Evolutionary conservation across 2,888 invertebrate genomes (phyloP), one percentile per base, ranked within the genome.

Genomic region (Coremacera marginata): DNA sequence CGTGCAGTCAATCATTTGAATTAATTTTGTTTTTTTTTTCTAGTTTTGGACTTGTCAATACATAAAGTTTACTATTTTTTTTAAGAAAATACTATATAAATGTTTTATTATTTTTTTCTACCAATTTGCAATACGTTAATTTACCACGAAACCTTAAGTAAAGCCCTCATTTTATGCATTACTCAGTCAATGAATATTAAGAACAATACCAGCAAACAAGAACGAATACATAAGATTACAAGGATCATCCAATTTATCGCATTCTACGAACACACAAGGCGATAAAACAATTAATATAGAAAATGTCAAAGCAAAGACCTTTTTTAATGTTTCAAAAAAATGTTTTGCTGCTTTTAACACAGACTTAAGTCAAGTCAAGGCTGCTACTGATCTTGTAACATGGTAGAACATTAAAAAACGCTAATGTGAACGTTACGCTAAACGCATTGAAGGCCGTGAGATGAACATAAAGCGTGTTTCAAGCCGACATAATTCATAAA

Each of bases 401-500:
- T 27, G 27, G 63, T 2, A 55, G 19, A 3, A 22, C 63, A 27
- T 14, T 63, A 63, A 68, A 68, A 22, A 51, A 22, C 27, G 63
- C 8, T 65, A 65, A 65, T 65, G 68, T 27, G 7, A 14, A n/a
- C 37, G 73, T 57, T 60, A 37, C 44, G 73, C 62, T 34, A 19
- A 74, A 62, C 62, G 73, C 71, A 52, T 62, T 60, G 73, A 77
- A 70, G 73, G 77, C 51, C 55, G 67, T 34, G 67, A 60, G 22
- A 27, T 60, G 57, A 27, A 11, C 25, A 63, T 34, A 63, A 63
- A 51, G 51, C 68, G 14, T 65, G n/a, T 68, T 65, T 14, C 81
- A 82, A 86, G 85, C 86, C 84, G 86, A 86, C 87, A 80, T 85
- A 88, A 85, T 86, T 85, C 87, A 88, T 88, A 87, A 88, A 87